Evolutionary conservation across 2,888 invertebrate genomes (phyloP), one percentile per base, ranked within the genome.

Genomic region (Metacarcinus magister): DNA sequence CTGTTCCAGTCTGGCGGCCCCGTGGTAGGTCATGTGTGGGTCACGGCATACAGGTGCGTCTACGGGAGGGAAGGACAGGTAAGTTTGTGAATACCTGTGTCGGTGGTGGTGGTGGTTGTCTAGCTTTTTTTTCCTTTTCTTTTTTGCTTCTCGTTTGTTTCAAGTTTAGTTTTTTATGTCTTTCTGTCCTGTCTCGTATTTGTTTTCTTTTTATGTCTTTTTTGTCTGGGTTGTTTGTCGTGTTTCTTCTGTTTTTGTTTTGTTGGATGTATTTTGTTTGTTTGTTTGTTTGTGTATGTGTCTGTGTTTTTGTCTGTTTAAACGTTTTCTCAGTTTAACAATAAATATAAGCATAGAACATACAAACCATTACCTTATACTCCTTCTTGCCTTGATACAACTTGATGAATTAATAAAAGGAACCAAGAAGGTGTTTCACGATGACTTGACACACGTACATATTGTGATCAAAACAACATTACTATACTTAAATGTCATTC

Each of bases 1-100:
- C 92, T 97, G 97, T 32, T 96, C 96, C 44, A 95, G 95, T 39
- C 96, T 92, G 32, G 96, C 96, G 3, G 96, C 96, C 0, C 96
- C 96, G 92, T 96, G 96, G 46, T 96, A 96, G 32, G 90, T 89
- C 32, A 95, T 54, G 67, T 96, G 96, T 32, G 92, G 93, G 39
- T 75, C 92, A n/a, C 95, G 95, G 48, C 96, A 96, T n/a, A 96
- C 95, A 0, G 96, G 96, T 23, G 96, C 94, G 67, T 96, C 96
- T 96, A 89, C 1, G 87, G 48, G 48, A 46, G 39, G 91, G n/a
- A 10, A 46, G 87, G 39, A 16, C 7, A 39, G 87, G 10, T 16
- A 67, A 67, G 67, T 87, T 82, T 82, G 75, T 82, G 75, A 75
- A n/a, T 23, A 75, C 28, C 75, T 5, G 82, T 13, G 82, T 39